Base-by-base conservation (phyloP, 2,888 invertebrate species). In the Andrena chrysosceles region DNA sequence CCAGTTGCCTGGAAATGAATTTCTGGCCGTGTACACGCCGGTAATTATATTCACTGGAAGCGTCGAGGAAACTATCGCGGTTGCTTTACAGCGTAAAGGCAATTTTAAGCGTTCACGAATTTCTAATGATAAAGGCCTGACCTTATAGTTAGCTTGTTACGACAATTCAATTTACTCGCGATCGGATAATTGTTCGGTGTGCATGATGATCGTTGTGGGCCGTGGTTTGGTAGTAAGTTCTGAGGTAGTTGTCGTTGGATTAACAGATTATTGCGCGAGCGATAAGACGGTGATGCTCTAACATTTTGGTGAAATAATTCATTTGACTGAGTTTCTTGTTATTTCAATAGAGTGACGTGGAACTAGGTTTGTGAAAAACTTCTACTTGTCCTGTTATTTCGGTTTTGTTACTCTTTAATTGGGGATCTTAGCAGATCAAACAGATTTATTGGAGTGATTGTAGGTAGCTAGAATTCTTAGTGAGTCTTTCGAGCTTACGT, bases 51-150 rank as follows among this genome's bases (percentile, higher is more conserved):
- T 67, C 64, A 48, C 29, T 26, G 66, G 35, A 66, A 66, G 49
- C 42, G 29, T 7, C 35, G 23, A 10, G 33, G 64, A 33, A 59
- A n/a, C n/a, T 5, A 20, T 70, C 10, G 29, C 20, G 10, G 29
- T 20, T 42, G 33, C 52, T 74, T 74, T 48, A 77, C 67, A 52
- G 52, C 54, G 74, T 8, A 74, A 73, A 60, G 10, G 59, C 42
- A 49, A 77, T 77, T 74, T 77, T 23, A 67, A 52, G 60, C 35
- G 59, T 66, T 60, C n/a, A 23, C 42, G 33, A 77, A 74, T 74
- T 74, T 67, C 35, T n/a, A 20, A 62, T 26, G 49, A 42, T 20
- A 42, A 42, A 60, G 54, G 77, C 26, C 42, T 31, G 35, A 23
- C 20, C 49, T 77, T 42, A 67, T 52, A 48, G 31, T 56, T 48